A percentile compares a stretch with the other conserved stretches of the same genome.
Evolutionary conservation across 1,140 invertebrate species (phyloP).

Genomic region (Mesaphorura yosii): DNA sequence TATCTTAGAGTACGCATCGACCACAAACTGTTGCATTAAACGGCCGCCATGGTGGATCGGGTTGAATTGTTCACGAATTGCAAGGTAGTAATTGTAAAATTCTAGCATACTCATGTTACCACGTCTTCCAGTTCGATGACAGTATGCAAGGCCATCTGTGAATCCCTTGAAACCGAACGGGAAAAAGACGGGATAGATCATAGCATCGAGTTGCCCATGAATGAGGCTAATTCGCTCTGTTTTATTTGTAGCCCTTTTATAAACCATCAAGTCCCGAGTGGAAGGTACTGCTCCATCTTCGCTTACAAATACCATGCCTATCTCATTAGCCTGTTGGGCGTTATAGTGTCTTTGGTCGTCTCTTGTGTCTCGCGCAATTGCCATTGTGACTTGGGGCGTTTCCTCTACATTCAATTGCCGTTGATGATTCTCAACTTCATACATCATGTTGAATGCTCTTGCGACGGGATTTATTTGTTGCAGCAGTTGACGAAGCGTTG

Average conservation of each 20-base stretch:
- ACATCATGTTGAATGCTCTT: slow-evolving; percentile 26
- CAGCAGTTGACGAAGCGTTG: too few relatives aligned
- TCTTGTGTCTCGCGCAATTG: too few relatives aligned
- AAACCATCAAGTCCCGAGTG: slow-evolving; percentile 14
- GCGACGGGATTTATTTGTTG: slow-evolving; percentile 19
- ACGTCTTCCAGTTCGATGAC: too few relatives aligned
- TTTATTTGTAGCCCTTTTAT: background rate
- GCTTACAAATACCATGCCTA: slow-evolving; percentile 27
- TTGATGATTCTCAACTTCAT: slow-evolving; percentile 25
- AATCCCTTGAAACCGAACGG: slow-evolving; percentile 38
- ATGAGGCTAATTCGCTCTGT: background rate
- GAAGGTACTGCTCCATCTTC: slow-evolving; percentile 18
- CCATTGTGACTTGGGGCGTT: slow-evolving; percentile 9
- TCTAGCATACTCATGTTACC: slow-evolving; percentile 36
- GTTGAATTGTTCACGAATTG: slow-evolving; percentile 31
- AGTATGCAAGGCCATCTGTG: too few relatives aligned
- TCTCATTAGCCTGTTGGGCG: slow-evolving; percentile 23
- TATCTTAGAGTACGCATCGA: slow-evolving; percentile 33
- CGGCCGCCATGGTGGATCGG: slow-evolving; percentile 14
- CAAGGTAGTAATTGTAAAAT: slow-evolving; percentile 37
- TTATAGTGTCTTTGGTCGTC: slow-evolving; percentile 29
- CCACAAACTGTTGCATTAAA: slow-evolving; percentile 34
- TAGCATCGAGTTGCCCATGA: slow-evolving; percentile 34
- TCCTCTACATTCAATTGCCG: slow-evolving; percentile 3
- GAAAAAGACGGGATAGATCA: slow-evolving; percentile 41